These are phyloP conservation scores for Callospermophilus lateralis DNA, from an alignment of 2,113 vertebrate genomes.

Conservation along the genomic window DNA sequence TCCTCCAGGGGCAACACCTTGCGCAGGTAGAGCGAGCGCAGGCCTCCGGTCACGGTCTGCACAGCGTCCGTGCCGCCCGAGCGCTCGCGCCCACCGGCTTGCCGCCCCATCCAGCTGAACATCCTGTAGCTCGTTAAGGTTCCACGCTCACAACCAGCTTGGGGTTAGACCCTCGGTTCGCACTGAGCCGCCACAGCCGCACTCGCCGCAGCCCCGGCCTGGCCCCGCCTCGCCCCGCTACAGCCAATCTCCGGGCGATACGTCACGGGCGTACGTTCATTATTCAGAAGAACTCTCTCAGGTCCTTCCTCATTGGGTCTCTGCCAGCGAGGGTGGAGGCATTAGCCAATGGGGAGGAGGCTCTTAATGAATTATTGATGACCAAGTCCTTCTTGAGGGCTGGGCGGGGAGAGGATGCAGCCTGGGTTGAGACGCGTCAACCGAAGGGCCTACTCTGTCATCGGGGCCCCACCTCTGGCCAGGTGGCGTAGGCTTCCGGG, in stretches of 20 bases:
- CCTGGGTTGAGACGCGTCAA: accelerated
- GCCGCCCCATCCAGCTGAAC: constrained; percentile 94
- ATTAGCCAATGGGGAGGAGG: constrained; percentile 68
- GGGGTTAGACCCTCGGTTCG: neutral
- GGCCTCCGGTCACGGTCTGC: constrained; percentile 96
- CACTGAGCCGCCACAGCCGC: accelerated
- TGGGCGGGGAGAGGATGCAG: neutral
- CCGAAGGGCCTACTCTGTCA: accelerated
- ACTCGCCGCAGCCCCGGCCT: neutral
- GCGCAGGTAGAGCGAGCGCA: constrained; percentile 94
- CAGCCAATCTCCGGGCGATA: constrained; percentile 49
- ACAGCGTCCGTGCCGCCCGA: constrained; percentile 91
- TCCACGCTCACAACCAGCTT: neutral
- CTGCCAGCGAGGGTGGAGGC: constrained; percentile 16
- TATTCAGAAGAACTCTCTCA: constrained; percentile 34
- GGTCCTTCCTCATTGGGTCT: constrained; percentile 73
- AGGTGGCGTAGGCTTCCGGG: constrained; percentile 61
- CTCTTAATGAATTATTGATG: constrained; percentile 72
- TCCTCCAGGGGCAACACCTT: constrained; percentile 98
- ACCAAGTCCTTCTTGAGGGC: neutral
- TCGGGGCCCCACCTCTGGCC: neutral
- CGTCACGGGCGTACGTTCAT: constrained; percentile 66
- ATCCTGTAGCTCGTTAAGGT: constrained; percentile 81
- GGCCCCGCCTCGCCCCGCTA: constrained; percentile 13
- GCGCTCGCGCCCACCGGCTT: constrained; percentile 89